phyloP scores from a whole-genome alignment of 1,140 invertebrate species.

The Dendrolimus punctatus region DNA sequence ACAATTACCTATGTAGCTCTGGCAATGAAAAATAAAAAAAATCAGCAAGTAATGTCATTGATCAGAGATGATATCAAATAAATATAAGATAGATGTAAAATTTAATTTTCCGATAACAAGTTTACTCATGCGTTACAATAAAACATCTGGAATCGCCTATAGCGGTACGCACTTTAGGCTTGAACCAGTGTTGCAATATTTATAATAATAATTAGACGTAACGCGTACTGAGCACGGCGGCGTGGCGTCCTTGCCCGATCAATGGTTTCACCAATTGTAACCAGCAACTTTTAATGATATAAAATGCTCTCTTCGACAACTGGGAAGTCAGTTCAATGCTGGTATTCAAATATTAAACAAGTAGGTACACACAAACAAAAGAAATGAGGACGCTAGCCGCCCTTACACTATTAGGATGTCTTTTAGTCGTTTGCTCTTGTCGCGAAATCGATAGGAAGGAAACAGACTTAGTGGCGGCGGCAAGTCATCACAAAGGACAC shows the following conservation, averaged over 20 bases:
- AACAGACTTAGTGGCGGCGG: slow-evolving; percentile 62
- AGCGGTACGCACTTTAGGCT: slow-evolving; percentile 14
- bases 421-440: slow-evolving; percentile 33
- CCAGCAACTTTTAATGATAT: slow-evolving; percentile 57
- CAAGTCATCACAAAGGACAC: slow-evolving; percentile 59
- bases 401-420: slow-evolving; percentile 44
- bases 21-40: too few relatives aligned
- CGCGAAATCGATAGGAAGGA: slow-evolving; percentile 42
- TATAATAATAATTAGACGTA: slow-evolving; percentile 44
- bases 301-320: slow-evolving; percentile 46
- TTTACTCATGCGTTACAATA: too few relatives aligned
- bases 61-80: too few relatives aligned
- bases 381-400: slow-evolving; percentile 58
- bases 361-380: slow-evolving; percentile 16
- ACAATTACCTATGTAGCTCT: too few relatives aligned
- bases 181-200: slow-evolving; percentile 38
- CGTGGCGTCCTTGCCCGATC: slow-evolving; percentile 53
- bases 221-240: slow-evolving; percentile 29
- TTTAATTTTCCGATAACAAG: too few relatives aligned
- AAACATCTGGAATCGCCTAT: not conserved
- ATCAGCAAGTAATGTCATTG: too few relatives aligned
- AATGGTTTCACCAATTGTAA: slow-evolving; percentile 58
- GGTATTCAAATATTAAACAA: slow-evolving; percentile 47
- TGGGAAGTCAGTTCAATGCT: slow-evolving; percentile 41
- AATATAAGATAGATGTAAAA: too few relatives aligned